Evolutionary conservation across 2,113 vertebrate species (phyloP).

Genomic region (Caloenas nicobarica): DNA sequence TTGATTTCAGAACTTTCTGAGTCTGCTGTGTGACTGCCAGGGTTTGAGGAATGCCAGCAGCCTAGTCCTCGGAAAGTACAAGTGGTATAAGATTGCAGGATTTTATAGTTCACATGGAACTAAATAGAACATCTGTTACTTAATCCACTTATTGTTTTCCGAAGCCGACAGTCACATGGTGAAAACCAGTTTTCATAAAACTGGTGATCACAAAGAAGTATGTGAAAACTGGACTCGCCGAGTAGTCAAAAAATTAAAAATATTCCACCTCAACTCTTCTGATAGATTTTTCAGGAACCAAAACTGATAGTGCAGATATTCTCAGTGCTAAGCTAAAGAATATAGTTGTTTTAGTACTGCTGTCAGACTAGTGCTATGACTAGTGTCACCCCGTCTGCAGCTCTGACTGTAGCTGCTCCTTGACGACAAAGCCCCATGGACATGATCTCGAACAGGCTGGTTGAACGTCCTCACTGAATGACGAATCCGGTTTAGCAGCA

Average conservation of each 20-base stretch:
- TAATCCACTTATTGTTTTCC: neutral
- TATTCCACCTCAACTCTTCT: neutral
- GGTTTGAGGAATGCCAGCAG: fast-evolving
- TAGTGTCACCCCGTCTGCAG: neutral
- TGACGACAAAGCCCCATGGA: neutral
- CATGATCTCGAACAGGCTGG: neutral
- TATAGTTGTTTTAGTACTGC: neutral
- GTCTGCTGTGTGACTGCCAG: neutral
- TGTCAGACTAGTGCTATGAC: neutral
- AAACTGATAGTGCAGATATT: neutral
- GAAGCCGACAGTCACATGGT: neutral
- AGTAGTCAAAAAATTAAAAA: neutral
- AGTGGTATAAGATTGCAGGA: neutral
- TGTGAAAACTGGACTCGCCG: neutral
- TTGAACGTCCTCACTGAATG: neutral
- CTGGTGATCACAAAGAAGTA: neutral
- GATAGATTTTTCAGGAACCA: neutral
- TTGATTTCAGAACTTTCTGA: neutral
- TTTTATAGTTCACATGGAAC: neutral
- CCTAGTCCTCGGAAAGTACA: neutral
- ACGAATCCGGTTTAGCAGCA: neutral
- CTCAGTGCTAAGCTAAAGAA: neutral
- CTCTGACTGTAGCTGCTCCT: neutral
- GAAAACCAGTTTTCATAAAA: neutral
- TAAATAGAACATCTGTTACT: neutral